Percentiles rank a stretch among this genome's conserved stretches.
Evolutionary conservation across 2,797 vertebrate species (phyloP).

Genomic region (Ispidina lecontei): DNA sequence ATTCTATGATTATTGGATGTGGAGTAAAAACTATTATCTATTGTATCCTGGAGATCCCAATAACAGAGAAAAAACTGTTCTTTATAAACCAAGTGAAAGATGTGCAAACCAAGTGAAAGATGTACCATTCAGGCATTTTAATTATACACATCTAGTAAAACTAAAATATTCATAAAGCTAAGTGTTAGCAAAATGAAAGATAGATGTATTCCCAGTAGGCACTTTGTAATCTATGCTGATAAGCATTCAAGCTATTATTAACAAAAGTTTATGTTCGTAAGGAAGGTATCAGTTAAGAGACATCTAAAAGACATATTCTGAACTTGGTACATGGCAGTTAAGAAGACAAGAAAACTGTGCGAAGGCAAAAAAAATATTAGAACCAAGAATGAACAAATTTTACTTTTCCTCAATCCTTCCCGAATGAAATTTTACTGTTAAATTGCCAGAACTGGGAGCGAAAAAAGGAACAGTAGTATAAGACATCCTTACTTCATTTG

Average conservation of each 20-base stretch:
- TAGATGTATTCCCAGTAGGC: background rate
- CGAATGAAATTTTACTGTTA: background rate
- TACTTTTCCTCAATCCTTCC: background rate
- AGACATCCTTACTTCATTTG: background rate
- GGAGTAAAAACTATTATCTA: background rate
- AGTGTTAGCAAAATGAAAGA: background rate
- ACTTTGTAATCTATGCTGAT: background rate
- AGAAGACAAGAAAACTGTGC: background rate
- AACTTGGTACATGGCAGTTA: background rate
- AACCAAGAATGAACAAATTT: background rate
- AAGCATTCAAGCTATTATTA: background rate
- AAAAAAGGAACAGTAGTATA: background rate
- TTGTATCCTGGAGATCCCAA: background rate
- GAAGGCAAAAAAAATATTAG: background rate
- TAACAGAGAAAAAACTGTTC: background rate
- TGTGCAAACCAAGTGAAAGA: background rate
- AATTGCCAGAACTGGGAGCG: background rate
- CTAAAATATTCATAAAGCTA: background rate
- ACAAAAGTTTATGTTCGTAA: background rate
- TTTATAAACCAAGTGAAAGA: background rate
- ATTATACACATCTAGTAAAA: background rate
- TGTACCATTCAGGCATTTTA: background rate
- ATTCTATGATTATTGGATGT: background rate
- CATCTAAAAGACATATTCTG: background rate
- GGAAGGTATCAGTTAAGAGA: background rate